Base-by-base conservation (phyloP, 2,113 vertebrate genomes). In the Ramphastos sulfuratus region DNA sequence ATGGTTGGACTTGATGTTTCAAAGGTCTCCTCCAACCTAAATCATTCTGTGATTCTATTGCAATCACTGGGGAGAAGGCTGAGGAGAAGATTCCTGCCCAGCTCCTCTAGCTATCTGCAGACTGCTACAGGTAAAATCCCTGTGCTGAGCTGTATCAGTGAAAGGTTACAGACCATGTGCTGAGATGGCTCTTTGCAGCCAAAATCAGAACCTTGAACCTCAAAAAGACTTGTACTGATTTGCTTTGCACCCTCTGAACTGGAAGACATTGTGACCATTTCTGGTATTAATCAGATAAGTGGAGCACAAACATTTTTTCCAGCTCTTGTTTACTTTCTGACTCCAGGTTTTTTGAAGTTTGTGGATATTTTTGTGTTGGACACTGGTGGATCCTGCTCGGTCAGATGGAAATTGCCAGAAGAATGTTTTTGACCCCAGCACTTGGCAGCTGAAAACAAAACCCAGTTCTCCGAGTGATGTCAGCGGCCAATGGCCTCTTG, bases 371-470 rank as follows among this genome's bases (percentile, higher is more conserved):
- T 30, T 71, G 54, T 65, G 65, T 15, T 55, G 44, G 2, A 2
- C 35, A 52, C 10, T 30, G 8, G 31, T 33, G 59, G 54, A 21
- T 31, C 4, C 58, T 28, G 79, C 80, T 66, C 52, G 20, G 79
- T 10, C 52, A 25, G 50, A 7, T 52, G 87, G 73, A 80, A 74
- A 33, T 2, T 80, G 76, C 90, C 69, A 70, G 83, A 67, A 92
- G 72, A 77, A 83, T 12, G 27, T 16, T 4, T 24, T 61, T 77
- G 27, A 15, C 31, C 58, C 52, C 24, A 1, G 71, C 75, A 1
- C 69, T 39, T 61, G 83, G 76, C 81, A 92, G 74, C 80, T 69
- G 30, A 56, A 81, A 90, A 93, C 85, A 92, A 78, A 35, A 19
- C 15, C 55, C 14, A 1, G 1, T 86, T 92, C 71, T 93, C 2